Conservation (phyloP, 2,888 invertebrate genomes). For the Chalcosyrphus nemorum region DNA sequence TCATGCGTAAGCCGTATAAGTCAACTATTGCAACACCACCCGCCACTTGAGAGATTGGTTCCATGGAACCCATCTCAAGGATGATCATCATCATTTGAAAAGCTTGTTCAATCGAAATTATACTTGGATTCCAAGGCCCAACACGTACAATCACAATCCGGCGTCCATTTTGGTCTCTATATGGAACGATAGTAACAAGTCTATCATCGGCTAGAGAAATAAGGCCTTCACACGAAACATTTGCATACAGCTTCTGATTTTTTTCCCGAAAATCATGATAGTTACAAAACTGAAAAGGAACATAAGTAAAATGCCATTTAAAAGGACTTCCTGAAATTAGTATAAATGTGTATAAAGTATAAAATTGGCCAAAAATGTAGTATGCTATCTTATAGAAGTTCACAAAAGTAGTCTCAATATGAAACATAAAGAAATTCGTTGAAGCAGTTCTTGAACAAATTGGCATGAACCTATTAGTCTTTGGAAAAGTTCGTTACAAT, state of each 20-base stretch:
- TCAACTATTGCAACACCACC: conserved; percentile 91
- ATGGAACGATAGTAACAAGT: conserved; percentile 88
- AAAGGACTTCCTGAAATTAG: too few species aligned
- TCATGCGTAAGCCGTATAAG: conserved; percentile 86
- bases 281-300: conserved; percentile 84
- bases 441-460: too few species aligned
- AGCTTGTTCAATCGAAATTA: conserved; percentile 86
- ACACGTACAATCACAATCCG: conserved; percentile 87
- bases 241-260: conserved; percentile 87
- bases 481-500: too few species aligned
- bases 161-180: conserved; percentile 88
- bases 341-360: too few species aligned
- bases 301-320: too few species aligned
- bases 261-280: conserved; percentile 89
- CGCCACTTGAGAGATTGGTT: conserved; percentile 88
- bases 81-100: conserved; percentile 88
- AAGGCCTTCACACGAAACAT: conserved; percentile 86
- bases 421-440: too few species aligned
- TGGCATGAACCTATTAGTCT: too few species aligned
- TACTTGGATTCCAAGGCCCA: conserved; percentile 89
- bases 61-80: conserved; percentile 88
- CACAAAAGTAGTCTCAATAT: too few species aligned
- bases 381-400: too few species aligned
- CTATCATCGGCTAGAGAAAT: conserved; percentile 86
- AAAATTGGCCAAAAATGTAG: too few species aligned